These are phyloP conservation scores for Dicerorhinus sumatrensis DNA, from an alignment of 2,113 vertebrate genomes.

Conservation along the genomic window DNA sequence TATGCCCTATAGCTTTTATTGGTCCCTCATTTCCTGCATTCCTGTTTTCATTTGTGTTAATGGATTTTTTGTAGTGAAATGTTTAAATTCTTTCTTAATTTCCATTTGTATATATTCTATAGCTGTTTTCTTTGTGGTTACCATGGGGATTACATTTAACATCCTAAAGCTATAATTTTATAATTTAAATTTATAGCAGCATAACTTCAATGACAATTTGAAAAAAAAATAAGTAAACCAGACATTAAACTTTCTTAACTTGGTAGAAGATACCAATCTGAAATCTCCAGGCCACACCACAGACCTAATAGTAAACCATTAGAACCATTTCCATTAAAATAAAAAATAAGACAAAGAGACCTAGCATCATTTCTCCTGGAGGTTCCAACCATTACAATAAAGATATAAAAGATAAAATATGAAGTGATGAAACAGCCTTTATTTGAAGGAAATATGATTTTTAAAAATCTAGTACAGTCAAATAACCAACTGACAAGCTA, in stretches of 20 bases:
- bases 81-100: neutral
- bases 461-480: neutral
- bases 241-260: slow-evolving; percentile 36
- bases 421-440: neutral
- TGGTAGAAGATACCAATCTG: neutral
- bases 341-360: neutral
- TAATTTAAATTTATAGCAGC: neutral
- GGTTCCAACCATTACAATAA: neutral
- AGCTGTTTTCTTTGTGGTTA: neutral
- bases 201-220: neutral
- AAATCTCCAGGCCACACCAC: neutral
- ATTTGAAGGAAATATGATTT: neutral
- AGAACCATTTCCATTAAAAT: slow-evolving; percentile 12
- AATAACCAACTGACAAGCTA: neutral
- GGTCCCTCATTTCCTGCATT: neutral
- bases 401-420: neutral
- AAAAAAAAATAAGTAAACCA: neutral
- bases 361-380: neutral
- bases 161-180: neutral
- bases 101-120: neutral
- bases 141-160: neutral
- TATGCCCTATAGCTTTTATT: neutral
- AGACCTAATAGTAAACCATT: neutral
- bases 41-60: neutral
- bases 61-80: neutral